A percentile compares a stretch with the other conserved stretches of the same genome.
These are phyloP conservation scores for Heterohyrax brucei DNA, from an alignment of 2,797 vertebrate genomes.

Conservation along the genomic window DNA sequence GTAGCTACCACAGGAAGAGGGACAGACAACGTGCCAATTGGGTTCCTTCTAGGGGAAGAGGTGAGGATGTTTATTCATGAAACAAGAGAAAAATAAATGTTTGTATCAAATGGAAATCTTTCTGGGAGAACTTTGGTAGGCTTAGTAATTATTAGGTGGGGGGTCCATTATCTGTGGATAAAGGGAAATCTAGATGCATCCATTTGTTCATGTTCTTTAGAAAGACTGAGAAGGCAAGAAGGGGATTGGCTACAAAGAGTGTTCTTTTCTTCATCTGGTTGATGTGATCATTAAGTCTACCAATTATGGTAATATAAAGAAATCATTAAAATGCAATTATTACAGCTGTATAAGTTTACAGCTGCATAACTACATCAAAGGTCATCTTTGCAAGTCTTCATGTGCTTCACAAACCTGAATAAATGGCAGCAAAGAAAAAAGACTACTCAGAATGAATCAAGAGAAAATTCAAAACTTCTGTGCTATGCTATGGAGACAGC, in stretches of 20 bases:
- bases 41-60: constrained; percentile 34
- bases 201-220: constrained; percentile 12
- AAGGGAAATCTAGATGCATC: constrained; percentile 70
- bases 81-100: constrained; percentile 64
- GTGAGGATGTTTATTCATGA: constrained; percentile 59
- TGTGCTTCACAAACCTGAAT: constrained; percentile 89
- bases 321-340: constrained; percentile 90
- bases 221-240: constrained; percentile 25
- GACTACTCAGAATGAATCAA: constrained; percentile 76
- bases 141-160: background rate
- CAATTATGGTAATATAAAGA: constrained; percentile 88
- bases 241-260: constrained; percentile 48
- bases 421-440: constrained; percentile 82
- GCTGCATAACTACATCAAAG: constrained; percentile 87
- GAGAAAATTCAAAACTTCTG: constrained; percentile 57
- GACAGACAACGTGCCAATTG: constrained; percentile 6
- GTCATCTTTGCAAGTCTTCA: constrained; percentile 86
- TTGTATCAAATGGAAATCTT: constrained; percentile 57
- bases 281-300: constrained; percentile 85
- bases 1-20: constrained; percentile 51
- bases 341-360: constrained; percentile 88
- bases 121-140: constrained; percentile 58
- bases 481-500: background rate
- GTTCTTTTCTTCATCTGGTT: constrained; percentile 63
- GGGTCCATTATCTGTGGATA: constrained; percentile 30